Base-by-base conservation (phyloP, 2,888 invertebrate species). In the Andricus quercusramuli region DNA sequence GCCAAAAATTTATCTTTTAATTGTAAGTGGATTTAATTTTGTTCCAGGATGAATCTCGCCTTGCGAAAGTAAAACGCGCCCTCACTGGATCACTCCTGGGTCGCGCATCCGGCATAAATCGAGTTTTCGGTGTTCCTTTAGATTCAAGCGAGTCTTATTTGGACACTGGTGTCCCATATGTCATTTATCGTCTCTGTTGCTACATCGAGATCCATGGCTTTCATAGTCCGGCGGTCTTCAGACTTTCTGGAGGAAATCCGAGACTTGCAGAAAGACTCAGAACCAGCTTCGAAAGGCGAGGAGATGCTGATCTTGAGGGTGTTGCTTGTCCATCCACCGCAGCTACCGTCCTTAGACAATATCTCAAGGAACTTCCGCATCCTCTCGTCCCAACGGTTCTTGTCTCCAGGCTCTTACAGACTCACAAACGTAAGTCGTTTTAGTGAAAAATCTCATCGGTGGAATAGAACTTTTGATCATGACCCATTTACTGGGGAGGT, bases 331-430 rank as follows among this genome's bases (percentile, higher is more conserved):
- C 94, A 41, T 93, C 94, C 82, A 94, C 94, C 3, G 94, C 94
- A 11, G 95, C 94, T 2, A 93, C 94, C 4, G 90, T 95, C 66
- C 93, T 95, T 59, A 93, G 94, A 82, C 92, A 94, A 78, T 95
- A 94, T 88, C 91, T 95, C 51, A 92, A 94, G 84, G 95, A 95
- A 87, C 89, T 95, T 78, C 94, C 94, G 13, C 93, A 93, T 83
- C 93, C 94, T 29, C 92, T 94, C 64, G 93, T 95, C 68, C 93
- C 90, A 44, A 88, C 94, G 20, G 88, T 93, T 67, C 93, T 94
- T 51, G 91, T 93, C 78, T 93, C 92, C 65, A 93, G 88, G 81
- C 86, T 93, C 4, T 82, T 92, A 62, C 86, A 89, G 47, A 79
- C 90, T 83, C 92, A 93, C 81, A 84, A 89, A 62, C 90, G 92